Evolutionary conservation across 2,888 invertebrate genomes (phyloP).

Genomic region (Crematogaster levior): DNA sequence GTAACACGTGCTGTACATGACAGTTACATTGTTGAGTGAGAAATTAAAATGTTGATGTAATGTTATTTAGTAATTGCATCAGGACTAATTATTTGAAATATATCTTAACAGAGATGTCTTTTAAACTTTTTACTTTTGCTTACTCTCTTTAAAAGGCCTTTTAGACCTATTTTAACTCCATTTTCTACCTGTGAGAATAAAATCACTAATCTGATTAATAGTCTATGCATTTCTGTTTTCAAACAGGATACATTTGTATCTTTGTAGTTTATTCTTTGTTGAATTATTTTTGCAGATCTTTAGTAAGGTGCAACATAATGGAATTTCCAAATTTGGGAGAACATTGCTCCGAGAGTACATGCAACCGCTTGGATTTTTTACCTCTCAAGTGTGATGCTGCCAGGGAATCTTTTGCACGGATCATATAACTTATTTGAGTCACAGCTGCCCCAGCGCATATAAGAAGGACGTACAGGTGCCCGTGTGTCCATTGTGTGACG

Average conservation of each 20-base stretch:
- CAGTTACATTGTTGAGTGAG: no score
- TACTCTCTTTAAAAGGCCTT: neutral
- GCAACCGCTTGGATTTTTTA: conserved; percentile 95
- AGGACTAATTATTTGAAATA: neutral
- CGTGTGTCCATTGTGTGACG: conserved; percentile 96
- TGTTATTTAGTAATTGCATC: no score
- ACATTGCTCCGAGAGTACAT: conserved; percentile 93
- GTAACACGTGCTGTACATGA: no score
- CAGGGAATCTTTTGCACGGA: conserved; percentile 93
- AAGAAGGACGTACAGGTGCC: conserved; percentile 97
- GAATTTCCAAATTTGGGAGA: conserved; percentile 97
- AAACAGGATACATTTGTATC: neutral
- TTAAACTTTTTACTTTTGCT: neutral
- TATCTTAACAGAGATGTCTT: neutral
- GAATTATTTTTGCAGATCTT: conserved; percentile 11
- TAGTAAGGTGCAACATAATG: conserved; percentile 87
- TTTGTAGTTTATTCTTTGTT: neutral
- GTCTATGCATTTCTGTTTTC: no score
- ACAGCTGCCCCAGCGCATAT: conserved; percentile 93
- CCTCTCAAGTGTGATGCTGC: conserved; percentile 98
- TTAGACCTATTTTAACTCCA: neutral
- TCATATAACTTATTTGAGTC: conserved; percentile 93
- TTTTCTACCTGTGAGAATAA: neutral
- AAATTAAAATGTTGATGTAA: no score
- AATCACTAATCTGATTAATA: neutral